Evolutionary conservation across 2,888 invertebrate genomes (phyloP), one percentile per base, ranked within the genome.

Genomic region (Gari tellinella): DNA sequence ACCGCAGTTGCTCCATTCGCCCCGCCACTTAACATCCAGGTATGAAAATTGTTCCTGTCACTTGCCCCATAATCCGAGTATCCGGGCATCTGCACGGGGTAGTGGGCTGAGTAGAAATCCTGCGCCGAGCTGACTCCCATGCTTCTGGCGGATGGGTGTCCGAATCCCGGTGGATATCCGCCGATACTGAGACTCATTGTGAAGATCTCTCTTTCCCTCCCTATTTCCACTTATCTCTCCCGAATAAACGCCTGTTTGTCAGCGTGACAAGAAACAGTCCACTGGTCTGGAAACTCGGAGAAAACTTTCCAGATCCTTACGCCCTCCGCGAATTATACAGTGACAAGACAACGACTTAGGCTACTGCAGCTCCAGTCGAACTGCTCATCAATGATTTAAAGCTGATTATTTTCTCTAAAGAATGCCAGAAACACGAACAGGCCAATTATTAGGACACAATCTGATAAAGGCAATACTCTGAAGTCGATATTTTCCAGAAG

Each of bases 181-280:
- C 86, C 84, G 7, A 89, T 84, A 81, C 87, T 88, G 48, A 89
- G 79, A 81, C 89, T 89, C 89, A 89, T 89, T 21, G 38, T 31
- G 31, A 31, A 31, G 10, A 31, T 80, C 38, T 53, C 12, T 17
- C 46, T 21, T 61, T 31, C 48, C 51, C 41, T 25, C 46, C 17
- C 41, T 38, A 8, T 45, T 58, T 46, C n/a, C 64, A 62, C 73
- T 78, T 78, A 78, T 78, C 78, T 74, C 53, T 60, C 61, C 52
- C 49, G 52, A 60, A 49, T 45, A 58, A 31, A 63, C 57, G 53
- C 63, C 78, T 78, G 78, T 73, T 66, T 78, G 78, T 78, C 78
- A 78, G 67, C 64, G 73, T 74, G 73, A 78, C 63, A 64, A 64
- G 67, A 74, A 78, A 58, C 76, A 76, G 72, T 49, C 70, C 37